phyloP scores from a whole-genome alignment of 2,113 vertebrate genomes.

The Sinocyclocheilus rhinocerous region DNA sequence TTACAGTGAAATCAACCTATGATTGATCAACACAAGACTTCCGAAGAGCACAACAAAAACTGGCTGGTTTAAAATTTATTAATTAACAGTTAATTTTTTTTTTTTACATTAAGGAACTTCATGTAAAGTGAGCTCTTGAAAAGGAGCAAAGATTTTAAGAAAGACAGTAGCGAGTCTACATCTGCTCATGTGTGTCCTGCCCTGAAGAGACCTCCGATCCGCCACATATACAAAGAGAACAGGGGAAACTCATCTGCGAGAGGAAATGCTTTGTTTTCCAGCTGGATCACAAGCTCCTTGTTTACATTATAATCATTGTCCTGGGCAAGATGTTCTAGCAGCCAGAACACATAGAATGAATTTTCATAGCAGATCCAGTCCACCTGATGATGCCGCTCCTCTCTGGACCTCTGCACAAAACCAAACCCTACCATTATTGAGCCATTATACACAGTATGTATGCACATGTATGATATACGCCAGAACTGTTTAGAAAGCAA shows the following conservation, averaged over 20 bases:
- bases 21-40: not conserved
- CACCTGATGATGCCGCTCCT: slow-evolving; percentile 31
- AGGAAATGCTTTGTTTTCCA: slow-evolving; percentile 76
- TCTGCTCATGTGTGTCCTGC: not conserved
- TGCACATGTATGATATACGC: too few relatives aligned
- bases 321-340: slow-evolving; percentile 83
- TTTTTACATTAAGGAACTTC: not conserved
- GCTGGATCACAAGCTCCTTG: slow-evolving; percentile 69
- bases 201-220: slow-evolving; percentile 75
- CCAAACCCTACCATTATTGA: not conserved
- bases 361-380: slow-evolving; percentile 85
- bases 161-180: not conserved
- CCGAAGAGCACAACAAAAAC: not conserved
- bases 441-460: not conserved
- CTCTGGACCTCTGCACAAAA: slow-evolving; percentile 36
- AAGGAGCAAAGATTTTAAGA: not conserved
- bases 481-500: too few relatives aligned
- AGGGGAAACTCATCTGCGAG: slow-evolving; percentile 87
- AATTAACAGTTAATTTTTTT: not conserved
- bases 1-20: not conserved
- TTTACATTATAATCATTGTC: slow-evolving; percentile 45
- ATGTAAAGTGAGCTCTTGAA: not conserved
- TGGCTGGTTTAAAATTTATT: not conserved
- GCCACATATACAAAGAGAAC: slow-evolving; percentile 86
- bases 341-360: slow-evolving; percentile 77